These are phyloP conservation scores for Lithobates pipiens DNA, from an alignment of 2,797 vertebrate species.

Conservation along the genomic window DNA sequence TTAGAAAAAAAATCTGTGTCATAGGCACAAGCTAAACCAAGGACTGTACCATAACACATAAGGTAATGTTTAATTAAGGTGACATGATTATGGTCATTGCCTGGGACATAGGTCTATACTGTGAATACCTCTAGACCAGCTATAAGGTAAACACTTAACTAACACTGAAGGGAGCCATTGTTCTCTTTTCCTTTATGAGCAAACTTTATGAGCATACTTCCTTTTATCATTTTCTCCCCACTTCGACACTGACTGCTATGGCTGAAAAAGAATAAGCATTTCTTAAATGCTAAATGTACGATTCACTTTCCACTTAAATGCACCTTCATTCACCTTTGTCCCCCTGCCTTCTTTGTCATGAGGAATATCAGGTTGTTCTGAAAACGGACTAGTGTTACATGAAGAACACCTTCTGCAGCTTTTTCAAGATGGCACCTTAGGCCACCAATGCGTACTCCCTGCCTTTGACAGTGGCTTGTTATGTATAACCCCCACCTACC, in stretches of 20 bases:
- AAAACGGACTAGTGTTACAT: slow-evolving; percentile 57
- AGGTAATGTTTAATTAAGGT: slow-evolving; percentile 42
- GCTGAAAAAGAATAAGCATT: slow-evolving; percentile 56
- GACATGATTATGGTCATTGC: neutral
- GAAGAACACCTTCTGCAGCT: slow-evolving; percentile 68
- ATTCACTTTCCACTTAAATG: slow-evolving; percentile 31
- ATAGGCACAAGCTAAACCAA: neutral
- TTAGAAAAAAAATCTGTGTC: neutral
- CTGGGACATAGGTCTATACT: slow-evolving; percentile 54
- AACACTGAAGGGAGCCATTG: slow-evolving; percentile 62
- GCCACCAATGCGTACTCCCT: slow-evolving; percentile 10
- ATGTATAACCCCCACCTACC: slow-evolving; percentile 57
- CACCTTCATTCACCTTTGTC: neutral
- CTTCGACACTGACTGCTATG: slow-evolving; percentile 64
- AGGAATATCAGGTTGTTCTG: neutral
- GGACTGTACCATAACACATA: slow-evolving; percentile 12
- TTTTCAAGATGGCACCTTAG: slow-evolving; percentile 67
- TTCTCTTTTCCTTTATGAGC: slow-evolving; percentile 48
- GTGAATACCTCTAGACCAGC: slow-evolving; percentile 70
- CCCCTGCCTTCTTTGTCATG: neutral
- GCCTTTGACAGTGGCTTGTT: slow-evolving; percentile 4
- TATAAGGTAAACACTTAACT: slow-evolving; percentile 65
- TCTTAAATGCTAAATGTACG: slow-evolving; percentile 38
- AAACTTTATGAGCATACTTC: slow-evolving; percentile 44
- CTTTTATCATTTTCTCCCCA: slow-evolving; percentile 46